A percentile compares a stretch with the other conserved stretches of the same genome.
These are phyloP conservation scores for Rhagoletis zephyria DNA, from an alignment of 1,140 invertebrate genomes.

Conservation along the genomic window DNA sequence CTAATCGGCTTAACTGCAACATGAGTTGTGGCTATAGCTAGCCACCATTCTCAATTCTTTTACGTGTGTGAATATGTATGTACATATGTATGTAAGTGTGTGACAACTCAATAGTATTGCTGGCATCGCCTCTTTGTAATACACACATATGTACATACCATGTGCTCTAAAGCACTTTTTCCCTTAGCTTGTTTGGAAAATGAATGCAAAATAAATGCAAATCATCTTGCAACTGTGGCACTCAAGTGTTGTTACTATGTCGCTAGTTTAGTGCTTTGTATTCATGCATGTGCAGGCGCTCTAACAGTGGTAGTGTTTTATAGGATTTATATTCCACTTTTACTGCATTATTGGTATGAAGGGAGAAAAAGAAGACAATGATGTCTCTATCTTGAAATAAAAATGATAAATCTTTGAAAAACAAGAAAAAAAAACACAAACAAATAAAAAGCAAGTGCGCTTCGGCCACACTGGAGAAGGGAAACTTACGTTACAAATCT, in stretches of 20 bases:
- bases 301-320: too few species aligned
- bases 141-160: too few species aligned
- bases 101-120: background rate
- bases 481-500: too few species aligned
- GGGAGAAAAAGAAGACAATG: too few species aligned
- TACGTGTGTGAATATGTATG: background rate
- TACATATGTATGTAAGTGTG: background rate
- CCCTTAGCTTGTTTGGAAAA: background rate
- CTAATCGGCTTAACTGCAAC: constrained; percentile 29
- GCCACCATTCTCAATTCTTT: background rate
- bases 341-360: too few species aligned
- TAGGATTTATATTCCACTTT: too few species aligned
- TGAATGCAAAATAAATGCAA: background rate
- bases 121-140: too few species aligned
- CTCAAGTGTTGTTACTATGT: background rate
- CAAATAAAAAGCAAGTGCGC: too few species aligned
- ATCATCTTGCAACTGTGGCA: background rate
- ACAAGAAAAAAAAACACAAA: too few species aligned
- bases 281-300: background rate
- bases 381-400: too few species aligned
- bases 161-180: background rate
- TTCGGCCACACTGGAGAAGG: too few species aligned
- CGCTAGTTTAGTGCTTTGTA: background rate
- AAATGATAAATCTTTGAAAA: too few species aligned
- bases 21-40: background rate